Conservation (phyloP, 1,140 invertebrate species). For the Acyrthosiphon pisum region DNA sequence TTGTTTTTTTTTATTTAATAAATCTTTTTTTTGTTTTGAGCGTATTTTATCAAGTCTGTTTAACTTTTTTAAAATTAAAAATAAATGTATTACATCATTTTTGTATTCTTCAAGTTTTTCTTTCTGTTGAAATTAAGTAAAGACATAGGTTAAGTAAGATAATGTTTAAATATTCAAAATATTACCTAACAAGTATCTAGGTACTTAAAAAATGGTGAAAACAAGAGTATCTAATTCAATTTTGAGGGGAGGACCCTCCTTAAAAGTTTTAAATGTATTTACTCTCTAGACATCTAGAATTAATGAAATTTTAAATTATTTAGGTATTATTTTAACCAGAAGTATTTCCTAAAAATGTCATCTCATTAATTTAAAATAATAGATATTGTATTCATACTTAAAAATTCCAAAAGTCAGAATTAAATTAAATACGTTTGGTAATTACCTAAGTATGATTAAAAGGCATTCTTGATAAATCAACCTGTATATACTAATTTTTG, state of each 20-base stretch:
- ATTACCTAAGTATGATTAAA: background rate
- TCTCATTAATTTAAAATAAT: no score
- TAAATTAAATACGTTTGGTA: background rate
- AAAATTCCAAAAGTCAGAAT: background rate
- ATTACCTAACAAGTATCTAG: background rate
- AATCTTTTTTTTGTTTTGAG: slow-evolving; percentile 54
- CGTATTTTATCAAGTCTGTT: slow-evolving; percentile 54
- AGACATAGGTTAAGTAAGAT: no score
- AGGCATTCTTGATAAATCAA: no score
- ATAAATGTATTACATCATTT: slow-evolving; percentile 44
- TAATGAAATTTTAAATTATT: no score
- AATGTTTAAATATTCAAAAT: background rate
- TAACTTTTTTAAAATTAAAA: slow-evolving; percentile 55
- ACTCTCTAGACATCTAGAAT: no score
- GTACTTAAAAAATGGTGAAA: background rate
- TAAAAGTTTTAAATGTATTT: no score
- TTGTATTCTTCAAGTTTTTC: slow-evolving; percentile 52
- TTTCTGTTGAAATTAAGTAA: slow-evolving; percentile 5
- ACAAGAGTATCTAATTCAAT: no score
- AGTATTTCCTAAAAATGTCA: no score
- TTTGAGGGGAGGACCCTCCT: no score
- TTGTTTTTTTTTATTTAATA: slow-evolving; percentile 55
- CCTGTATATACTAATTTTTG: background rate
- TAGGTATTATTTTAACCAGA: no score
- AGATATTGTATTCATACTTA: no score